These are phyloP conservation scores for Dryoscopus gambensis DNA, from an alignment of 2,113 vertebrate genomes.

Conservation along the genomic window DNA sequence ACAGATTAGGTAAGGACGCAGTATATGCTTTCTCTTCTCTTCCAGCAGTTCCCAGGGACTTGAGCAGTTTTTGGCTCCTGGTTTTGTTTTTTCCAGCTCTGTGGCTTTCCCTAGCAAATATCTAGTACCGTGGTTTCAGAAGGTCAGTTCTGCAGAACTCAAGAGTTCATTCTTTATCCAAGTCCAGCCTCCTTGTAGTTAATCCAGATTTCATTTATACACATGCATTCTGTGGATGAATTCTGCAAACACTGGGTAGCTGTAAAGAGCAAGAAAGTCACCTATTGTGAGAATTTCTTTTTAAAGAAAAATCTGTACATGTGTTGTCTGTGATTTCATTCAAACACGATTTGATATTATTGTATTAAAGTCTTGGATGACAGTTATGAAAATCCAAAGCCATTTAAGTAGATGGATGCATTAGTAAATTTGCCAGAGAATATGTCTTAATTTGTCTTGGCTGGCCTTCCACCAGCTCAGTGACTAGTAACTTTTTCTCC, in stretches of 20 bases:
- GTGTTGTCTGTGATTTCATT: background rate
- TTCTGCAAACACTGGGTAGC: background rate
- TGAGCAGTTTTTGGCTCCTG: background rate
- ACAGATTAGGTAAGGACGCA: background rate
- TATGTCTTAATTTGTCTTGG: background rate
- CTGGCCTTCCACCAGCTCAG: background rate
- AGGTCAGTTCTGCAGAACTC: background rate
- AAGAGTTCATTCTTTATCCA: background rate
- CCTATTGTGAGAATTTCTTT: background rate
- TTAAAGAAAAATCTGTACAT: background rate
- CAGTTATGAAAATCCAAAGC: background rate
- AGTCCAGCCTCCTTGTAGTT: background rate
- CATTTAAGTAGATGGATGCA: background rate
- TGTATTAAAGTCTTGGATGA: background rate
- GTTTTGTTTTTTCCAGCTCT: slow-evolving; percentile 22
- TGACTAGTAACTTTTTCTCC: background rate
- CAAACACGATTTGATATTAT: background rate
- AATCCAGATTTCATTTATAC: background rate
- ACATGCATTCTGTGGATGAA: background rate
- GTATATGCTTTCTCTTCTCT: background rate
- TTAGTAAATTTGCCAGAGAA: background rate
- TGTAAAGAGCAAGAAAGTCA: background rate
- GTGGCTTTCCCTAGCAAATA: background rate
- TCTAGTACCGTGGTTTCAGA: background rate
- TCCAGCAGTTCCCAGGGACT: background rate